phyloP scores from a whole-genome alignment of 2,113 vertebrate species.

The Campylomormyrus numenius region DNA sequence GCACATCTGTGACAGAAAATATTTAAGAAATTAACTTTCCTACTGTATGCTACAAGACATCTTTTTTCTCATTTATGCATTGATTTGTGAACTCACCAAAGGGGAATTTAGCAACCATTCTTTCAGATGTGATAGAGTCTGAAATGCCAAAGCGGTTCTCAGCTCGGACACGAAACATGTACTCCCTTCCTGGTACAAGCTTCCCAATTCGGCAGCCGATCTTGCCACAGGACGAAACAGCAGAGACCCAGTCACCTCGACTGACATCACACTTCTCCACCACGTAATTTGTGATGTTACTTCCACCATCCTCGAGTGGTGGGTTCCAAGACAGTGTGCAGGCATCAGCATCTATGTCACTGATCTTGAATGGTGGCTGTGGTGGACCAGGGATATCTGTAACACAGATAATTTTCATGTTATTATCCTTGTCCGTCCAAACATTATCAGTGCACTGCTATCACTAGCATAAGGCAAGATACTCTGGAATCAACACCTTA shows the following conservation, averaged over 20 bases:
- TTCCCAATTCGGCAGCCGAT: conserved; percentile 87
- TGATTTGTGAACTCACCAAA: conserved; percentile 68
- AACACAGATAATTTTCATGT: conserved; percentile 16
- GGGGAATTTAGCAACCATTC: conserved; percentile 87
- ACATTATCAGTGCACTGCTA: neutral
- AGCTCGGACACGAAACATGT: conserved; percentile 86
- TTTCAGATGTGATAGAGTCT: conserved; percentile 77
- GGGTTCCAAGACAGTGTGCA: conserved; percentile 88
- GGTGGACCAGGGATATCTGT: conserved; percentile 91
- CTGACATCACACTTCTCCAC: conserved; percentile 91
- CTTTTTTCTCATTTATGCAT: neutral
- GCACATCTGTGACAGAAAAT: conserved; percentile 66
- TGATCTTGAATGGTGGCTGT: conserved; percentile 84
- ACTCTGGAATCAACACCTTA: neutral
- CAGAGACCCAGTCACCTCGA: conserved; percentile 88
- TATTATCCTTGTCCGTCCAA: neutral
- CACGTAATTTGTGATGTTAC: conserved; percentile 92
- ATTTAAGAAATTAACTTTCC: conserved; percentile 1
- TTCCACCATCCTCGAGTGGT: conserved; percentile 92
- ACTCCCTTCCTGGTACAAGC: conserved; percentile 87
- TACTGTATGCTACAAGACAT: neutral
- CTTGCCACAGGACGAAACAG: conserved; percentile 77
- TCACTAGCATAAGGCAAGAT: neutral
- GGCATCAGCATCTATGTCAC: conserved; percentile 89
- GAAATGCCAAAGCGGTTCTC: conserved; percentile 96